Evolutionary conservation across 2,113 vertebrate species (phyloP), one percentile per base, ranked within the genome.

Genomic region (Tretioscincus oriximinensis): DNA sequence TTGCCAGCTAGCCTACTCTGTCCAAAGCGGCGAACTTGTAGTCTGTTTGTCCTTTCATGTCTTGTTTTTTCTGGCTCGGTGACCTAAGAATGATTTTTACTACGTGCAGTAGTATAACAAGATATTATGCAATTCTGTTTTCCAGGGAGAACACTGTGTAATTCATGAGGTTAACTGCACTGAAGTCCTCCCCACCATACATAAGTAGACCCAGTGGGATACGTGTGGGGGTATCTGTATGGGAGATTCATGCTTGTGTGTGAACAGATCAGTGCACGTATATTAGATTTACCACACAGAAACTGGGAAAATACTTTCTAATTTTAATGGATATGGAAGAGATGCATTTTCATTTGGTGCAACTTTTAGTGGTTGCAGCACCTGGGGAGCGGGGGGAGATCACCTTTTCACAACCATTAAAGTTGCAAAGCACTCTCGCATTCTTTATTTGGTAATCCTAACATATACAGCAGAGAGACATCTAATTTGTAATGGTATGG

Each of bases 101-200:
- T 94, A 92, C 86, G 91, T 90, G 92, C 91, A 91, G 92, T 92
- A 93, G 92, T 94, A 93, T 92, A 93, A 90, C 89, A 93, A 93
- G 90, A 94, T 92, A 94, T 94, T 94, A 94, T 93, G 92, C 93
- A 93, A 93, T 91, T 90, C 87, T 91, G 81, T 93, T 93, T 93
- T 92, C 90, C 90, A 91, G 82, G 87, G 90, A 90, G 91, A 93
- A 93, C 92, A 93, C 92, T 91, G 84, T 93, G 92, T 93, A 93
- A 93, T 92, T 93, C 91, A 90, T 89, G 90, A 87, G 66, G 81
- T 89, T 92, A 91, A 83, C 85, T 64, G 86, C 85, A 83, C 78
- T 81, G 89, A 35, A n/a, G 76, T 16, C 3, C 7, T 66, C 28
- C 4, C 63, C 63, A 8, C 26, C 14, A 28, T 84, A 87, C 79